Base-by-base conservation (phyloP, 2,113 vertebrate genomes). In the Calyptomena viridis region DNA sequence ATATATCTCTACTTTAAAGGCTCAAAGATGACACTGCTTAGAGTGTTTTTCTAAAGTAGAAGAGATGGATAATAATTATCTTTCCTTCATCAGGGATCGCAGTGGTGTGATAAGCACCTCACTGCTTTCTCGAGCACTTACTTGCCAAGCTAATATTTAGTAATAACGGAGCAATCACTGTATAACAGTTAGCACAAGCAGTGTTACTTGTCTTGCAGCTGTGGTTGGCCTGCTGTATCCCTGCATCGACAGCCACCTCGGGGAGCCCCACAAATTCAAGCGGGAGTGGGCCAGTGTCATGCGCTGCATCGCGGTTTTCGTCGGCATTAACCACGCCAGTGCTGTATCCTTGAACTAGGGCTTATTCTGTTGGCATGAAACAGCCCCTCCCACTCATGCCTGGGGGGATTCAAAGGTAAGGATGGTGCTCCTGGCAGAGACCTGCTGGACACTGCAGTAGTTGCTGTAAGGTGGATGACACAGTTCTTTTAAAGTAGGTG, bases 201-300 rank as follows among this genome's bases (percentile, higher is more conserved):
- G 11, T 53, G 42, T 88, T 62, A 3, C 49, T 81, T 88, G 39
- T 93, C 42, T 93, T 90, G 44, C 97, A 98, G 98, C 98, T 89
- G 98, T 98, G 0, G 98, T 98, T 30, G 98, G 98, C 68, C 87
- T 98, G 73, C 97, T 98, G 78, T 98, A 98, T 64, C 98, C 98
- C 68, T 98, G 98, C 92, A 98, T 98, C 21, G 98, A 98, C 98
- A 98, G 98, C 55, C 98, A 96, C 88, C 98, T 98, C 19, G 98
- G 98, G n/a, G 98, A 98, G 37, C 98, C 98, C 4, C 98, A 98
- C 97, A 98, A 98, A 37, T 98, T 98, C 89, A 98, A 98, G 97
- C 87, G 98, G 53, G 98, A 98, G 55, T 98, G 98, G 98, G 98
- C 98, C 93, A 98, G 98, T 8, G 98, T 98, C 20, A 98, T 98